Evolutionary conservation across 2,797 vertebrate genomes (phyloP).

Genomic region (Lagorchestes hirsutus): DNA sequence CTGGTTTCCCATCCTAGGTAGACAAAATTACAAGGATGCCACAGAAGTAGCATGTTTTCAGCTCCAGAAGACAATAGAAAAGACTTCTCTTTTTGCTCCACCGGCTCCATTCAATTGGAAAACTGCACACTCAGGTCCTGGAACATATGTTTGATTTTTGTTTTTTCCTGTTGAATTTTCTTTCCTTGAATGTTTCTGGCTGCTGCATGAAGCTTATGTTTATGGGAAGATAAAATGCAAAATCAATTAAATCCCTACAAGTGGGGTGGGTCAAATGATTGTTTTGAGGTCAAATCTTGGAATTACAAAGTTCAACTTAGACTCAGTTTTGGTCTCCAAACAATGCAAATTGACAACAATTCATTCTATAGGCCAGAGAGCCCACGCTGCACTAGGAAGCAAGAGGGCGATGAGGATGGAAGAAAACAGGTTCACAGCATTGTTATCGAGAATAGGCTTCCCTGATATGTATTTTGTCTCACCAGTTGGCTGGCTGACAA

Average conservation of each 20-base stretch:
- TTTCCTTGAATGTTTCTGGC: slow-evolving; percentile 16
- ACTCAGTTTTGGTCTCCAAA: slow-evolving; percentile 36
- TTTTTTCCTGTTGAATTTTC: background rate
- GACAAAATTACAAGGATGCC: slow-evolving; percentile 4
- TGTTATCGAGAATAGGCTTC: slow-evolving; percentile 97
- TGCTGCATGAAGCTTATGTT: slow-evolving; percentile 12
- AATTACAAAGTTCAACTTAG: slow-evolving; percentile 53
- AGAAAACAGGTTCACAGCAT: slow-evolving; percentile 97
- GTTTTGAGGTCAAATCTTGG: slow-evolving; percentile 52
- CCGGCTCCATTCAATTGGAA: slow-evolving; percentile 38
- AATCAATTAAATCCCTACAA: slow-evolving; percentile 5
- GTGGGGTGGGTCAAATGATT: slow-evolving; percentile 16
- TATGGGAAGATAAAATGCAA: slow-evolving; percentile 33
- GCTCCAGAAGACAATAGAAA: background rate
- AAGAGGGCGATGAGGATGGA: slow-evolving; percentile 91
- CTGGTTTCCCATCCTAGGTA: slow-evolving; percentile 4
- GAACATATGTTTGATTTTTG: background rate
- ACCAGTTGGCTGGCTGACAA: slow-evolving; percentile 90
- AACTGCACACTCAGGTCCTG: slow-evolving; percentile 11
- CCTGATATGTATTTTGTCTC: slow-evolving; percentile 92
- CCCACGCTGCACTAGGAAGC: slow-evolving; percentile 92
- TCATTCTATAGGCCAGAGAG: slow-evolving; percentile 91
- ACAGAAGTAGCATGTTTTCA: background rate
- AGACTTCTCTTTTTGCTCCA: background rate
- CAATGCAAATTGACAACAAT: slow-evolving; percentile 56